Conservation (phyloP, 2,797 vertebrate species). For the Kryptopterus vitreolus region DNA sequence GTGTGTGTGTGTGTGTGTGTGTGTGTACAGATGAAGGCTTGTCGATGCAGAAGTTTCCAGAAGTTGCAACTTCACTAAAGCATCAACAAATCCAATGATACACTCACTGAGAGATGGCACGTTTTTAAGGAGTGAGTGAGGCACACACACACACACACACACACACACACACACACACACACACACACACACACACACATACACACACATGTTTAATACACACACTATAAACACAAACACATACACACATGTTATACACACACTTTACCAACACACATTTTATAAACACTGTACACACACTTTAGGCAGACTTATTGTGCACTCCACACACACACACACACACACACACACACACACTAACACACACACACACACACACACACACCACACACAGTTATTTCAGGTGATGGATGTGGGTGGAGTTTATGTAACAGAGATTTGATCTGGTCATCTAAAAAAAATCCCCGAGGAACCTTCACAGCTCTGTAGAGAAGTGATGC, state of each 20-base stretch:
- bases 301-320: neutral
- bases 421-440: neutral
- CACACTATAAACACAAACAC: too few species aligned
- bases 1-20: slow-evolving; percentile 25
- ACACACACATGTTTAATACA: neutral
- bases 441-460: neutral
- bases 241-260: too few species aligned
- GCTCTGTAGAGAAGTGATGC: too few species aligned
- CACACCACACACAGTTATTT: neutral
- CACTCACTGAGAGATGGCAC: slow-evolving; percentile 71
- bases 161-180: slow-evolving; percentile 13
- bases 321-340: neutral
- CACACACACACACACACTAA: too few species aligned
- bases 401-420: neutral
- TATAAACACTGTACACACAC: too few species aligned
- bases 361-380: neutral
- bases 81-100: slow-evolving; percentile 58
- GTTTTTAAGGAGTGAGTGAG: slow-evolving; percentile 14
- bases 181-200: neutral
- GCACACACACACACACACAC: neutral
- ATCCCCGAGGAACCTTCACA: neutral
- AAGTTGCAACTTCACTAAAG: slow-evolving; percentile 68
- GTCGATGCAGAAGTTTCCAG: slow-evolving; percentile 71
- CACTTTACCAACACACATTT: too few species aligned
- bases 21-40: slow-evolving; percentile 26